Conservation (phyloP, 2,888 invertebrate species). For the Tortrix viridana region DNA sequence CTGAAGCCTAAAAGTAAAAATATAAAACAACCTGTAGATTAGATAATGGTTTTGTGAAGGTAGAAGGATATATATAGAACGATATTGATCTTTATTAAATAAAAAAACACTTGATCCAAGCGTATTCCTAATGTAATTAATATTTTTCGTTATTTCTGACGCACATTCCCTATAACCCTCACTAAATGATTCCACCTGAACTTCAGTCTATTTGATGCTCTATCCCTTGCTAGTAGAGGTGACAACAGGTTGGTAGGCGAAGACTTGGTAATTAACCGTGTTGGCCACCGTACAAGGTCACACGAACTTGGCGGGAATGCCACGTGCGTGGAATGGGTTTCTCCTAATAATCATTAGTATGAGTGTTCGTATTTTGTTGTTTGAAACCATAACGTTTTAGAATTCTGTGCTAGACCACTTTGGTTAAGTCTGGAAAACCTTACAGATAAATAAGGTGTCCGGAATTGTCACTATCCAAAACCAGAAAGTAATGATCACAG, state of each 20-base stretch:
- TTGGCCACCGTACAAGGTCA: conserved; percentile 35
- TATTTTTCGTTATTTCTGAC: conserved; percentile 26
- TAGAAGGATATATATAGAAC: too few relatives aligned
- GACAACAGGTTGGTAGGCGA: conserved; percentile 5
- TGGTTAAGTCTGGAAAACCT: background rate
- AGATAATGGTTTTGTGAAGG: too few relatives aligned
- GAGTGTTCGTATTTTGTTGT: conserved; percentile 25
- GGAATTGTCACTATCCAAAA: too few relatives aligned
- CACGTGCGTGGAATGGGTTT: conserved; percentile 34
- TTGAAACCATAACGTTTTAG: background rate
- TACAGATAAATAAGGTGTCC: background rate
- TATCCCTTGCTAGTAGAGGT: conserved; percentile 2
- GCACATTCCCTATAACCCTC: conserved; percentile 25
- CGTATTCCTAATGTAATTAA: conserved; percentile 20
- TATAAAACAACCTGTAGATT: too few relatives aligned
- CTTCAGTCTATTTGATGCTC: background rate
- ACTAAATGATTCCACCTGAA: background rate
- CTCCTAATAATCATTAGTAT: conserved; percentile 34
- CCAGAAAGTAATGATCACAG: too few relatives aligned
- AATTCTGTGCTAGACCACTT: background rate
- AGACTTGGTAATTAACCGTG: conserved; percentile 32
- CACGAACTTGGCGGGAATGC: conserved; percentile 34
- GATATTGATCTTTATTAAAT: too few relatives aligned
- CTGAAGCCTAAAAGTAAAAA: too few relatives aligned
- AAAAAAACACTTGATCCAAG: conserved; percentile 3